Evolutionary conservation across 2,113 vertebrate genomes (phyloP), one percentile per base, ranked within the genome.

Genomic region (Rhombomys opimus): DNA sequence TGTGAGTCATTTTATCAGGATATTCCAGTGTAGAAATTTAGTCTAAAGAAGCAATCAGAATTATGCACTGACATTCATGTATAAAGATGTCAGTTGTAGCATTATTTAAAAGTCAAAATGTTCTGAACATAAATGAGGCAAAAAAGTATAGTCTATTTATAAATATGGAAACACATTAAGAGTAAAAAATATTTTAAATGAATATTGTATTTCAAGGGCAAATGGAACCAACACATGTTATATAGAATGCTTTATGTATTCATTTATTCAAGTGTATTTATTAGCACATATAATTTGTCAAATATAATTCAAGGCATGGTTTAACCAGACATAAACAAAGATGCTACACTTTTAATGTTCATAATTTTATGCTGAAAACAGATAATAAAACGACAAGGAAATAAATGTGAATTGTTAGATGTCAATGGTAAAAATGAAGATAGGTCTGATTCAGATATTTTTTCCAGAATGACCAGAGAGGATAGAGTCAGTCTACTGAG

Each of bases 41-140:
- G 87, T 12, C 15, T 46, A 54, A 81, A 6, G 20, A 86, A 85
- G 68, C 22, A 27, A 85, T 76, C 14, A 91, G 9, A 87, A 95
- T 89, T 82, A 80, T 27, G 14, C 15, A 67, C 72, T 88, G 86
- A n/a, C 4, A 61, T 80, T 72, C 7, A 41, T 68, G 9, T 61
- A 65, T 61, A 61, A 46, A 84, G 25, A 80, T 87, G 4, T 75
- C 89, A 18, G 65, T 54, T 93, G 50, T n/a, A 67, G 27, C 18
- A 94, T 93, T 93, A 91, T 84, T 92, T 91, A 46, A 87, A 96
- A 52, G 68, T 93, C 73, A 95, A 93, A 96, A 95, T 88, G 81
- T 59, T 87, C 90, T 23, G 89, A 97, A 72, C 10, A 38, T 72
- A 92, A 97, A 52, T 11, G 65, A 80, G 41, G 12, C 13, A 63